These are phyloP conservation scores for Cossypha heuglini DNA, from an alignment of 2,797 vertebrate species.

Conservation along the genomic window DNA sequence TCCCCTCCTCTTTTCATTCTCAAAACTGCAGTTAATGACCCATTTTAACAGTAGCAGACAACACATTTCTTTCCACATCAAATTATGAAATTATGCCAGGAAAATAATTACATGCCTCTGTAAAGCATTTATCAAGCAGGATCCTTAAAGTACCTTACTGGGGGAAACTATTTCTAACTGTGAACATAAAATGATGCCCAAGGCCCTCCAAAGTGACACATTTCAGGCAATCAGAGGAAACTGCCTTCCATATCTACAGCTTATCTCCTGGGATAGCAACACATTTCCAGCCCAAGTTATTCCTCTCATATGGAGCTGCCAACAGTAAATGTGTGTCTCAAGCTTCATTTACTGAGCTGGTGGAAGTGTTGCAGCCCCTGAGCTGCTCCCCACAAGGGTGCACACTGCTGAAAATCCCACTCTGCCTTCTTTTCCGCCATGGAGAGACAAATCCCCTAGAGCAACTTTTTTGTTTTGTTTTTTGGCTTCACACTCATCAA, in stretches of 20 bases:
- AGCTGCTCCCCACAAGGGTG: background rate
- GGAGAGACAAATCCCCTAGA: background rate
- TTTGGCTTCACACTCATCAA: background rate
- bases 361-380: background rate
- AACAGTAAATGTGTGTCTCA: background rate
- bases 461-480: no score
- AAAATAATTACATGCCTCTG: background rate
- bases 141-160: background rate
- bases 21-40: background rate
- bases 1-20: background rate
- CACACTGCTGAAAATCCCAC: background rate
- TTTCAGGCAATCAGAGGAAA: background rate
- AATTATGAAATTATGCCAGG: background rate
- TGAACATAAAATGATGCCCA: background rate
- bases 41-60: background rate
- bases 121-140: background rate
- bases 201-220: background rate
- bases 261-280: background rate
- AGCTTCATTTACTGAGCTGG: background rate
- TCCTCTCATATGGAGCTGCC: background rate
- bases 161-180: background rate
- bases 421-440: accelerated
- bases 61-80: background rate
- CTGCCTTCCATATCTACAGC: background rate
- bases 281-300: background rate